Conservation (phyloP, 2,113 vertebrate genomes). For the Leucopsar rothschildi region DNA sequence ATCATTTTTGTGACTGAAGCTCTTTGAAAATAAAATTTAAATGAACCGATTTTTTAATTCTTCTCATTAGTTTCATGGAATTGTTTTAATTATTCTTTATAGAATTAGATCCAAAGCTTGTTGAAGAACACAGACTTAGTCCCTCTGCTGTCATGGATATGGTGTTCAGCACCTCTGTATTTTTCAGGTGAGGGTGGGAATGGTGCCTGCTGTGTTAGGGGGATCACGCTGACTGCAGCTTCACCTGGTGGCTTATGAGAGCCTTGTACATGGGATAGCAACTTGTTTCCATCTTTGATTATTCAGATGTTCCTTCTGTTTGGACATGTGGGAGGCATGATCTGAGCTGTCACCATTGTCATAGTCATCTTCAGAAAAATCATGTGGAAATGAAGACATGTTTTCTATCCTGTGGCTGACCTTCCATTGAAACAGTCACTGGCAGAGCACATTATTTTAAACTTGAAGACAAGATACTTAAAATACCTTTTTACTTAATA, state of each 20-base stretch:
- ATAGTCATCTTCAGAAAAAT: neutral
- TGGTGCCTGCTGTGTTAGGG: neutral
- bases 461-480: neutral
- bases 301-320: neutral
- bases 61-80: conserved; percentile 4
- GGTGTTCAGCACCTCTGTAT: neutral
- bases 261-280: neutral
- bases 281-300: neutral
- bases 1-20: conserved; percentile 74
- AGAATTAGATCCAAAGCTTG: neutral
- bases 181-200: neutral
- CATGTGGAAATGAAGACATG: neutral
- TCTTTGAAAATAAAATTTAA: conserved; percentile 77
- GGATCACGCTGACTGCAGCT: neutral
- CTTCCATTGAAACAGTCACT: neutral
- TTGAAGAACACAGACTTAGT: neutral
- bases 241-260: neutral
- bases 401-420: neutral
- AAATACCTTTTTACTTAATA: neutral
- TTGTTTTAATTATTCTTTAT: neutral
- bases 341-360: neutral
- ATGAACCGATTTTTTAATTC: conserved; percentile 35
- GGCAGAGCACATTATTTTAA: neutral
- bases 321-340: neutral
- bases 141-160: neutral